A percentile compares a stretch with the other conserved stretches of the same genome.
These are phyloP conservation scores for Arvicanthis niloticus DNA, from an alignment of 2,113 vertebrate species.

Conservation along the genomic window DNA sequence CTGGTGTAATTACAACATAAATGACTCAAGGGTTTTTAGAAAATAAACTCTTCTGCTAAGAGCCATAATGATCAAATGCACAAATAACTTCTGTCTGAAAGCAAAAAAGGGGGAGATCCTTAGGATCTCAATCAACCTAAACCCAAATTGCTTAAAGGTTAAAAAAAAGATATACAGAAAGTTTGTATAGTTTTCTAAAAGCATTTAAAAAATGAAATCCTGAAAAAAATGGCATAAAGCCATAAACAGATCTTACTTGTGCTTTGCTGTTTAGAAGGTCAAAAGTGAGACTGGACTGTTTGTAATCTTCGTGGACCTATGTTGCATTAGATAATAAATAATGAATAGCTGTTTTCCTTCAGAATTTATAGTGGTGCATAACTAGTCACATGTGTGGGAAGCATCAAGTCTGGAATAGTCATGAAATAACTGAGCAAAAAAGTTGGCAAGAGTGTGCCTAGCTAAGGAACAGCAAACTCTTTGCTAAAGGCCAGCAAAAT, in stretches of 20 bases:
- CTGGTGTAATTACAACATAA: neutral
- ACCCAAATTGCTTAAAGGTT: neutral
- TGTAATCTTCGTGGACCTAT: neutral
- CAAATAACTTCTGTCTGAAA: slow-evolving; percentile 33
- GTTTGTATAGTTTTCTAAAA: neutral
- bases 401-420: neutral
- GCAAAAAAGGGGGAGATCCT: neutral
- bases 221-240: neutral
- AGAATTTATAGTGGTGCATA: neutral
- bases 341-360: neutral
- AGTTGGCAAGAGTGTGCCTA: neutral
- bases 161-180: slow-evolving; percentile 18
- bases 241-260: neutral
- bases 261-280: neutral
- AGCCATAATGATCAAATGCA: slow-evolving; percentile 2
- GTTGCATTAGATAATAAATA: neutral
- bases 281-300: neutral
- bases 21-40: neutral
- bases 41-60: neutral
- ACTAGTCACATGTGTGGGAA: neutral
- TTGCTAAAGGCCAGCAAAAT: neutral
- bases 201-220: slow-evolving; percentile 31
- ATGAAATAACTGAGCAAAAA: neutral
- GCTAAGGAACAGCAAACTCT: neutral
- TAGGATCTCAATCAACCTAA: slow-evolving; percentile 23